Base-by-base conservation (phyloP, 2,113 vertebrate genomes). In the Thomomys bottae region DNA sequence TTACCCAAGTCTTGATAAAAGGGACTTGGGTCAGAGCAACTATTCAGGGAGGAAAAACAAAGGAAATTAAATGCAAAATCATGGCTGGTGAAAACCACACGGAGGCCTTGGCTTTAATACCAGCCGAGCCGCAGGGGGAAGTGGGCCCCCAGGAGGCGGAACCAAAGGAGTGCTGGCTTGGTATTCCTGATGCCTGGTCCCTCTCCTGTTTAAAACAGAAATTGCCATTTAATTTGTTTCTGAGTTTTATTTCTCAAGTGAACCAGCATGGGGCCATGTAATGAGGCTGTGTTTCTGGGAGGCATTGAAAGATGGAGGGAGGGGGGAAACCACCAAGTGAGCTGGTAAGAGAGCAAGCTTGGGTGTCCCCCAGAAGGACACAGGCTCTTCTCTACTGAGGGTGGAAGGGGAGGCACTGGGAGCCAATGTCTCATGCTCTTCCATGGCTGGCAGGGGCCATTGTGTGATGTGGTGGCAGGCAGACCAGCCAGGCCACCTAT, bases 191-290 rank as follows among this genome's bases (percentile, higher is more conserved):
- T 63, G 90, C 72, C 86, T 72, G 93, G 94, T 67, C 79, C 89
- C 94, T 91, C 94, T 89, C 54, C 88, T 90, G 67, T 90, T 94
- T 86, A 92, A 94, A 94, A 94, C 14, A 92, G 83, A 80, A 95
- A 96, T 95, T 94, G 94, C 92, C 26, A 1, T 96, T 96, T 97
- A 94, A 96, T 96, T 96, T 97, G 96, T 96, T 95, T 96, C 89
- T 95, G 93, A 77, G 95, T 97, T 96, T 97, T 97, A 96, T 96
- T 96, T 96, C 94, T 96, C 87, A 70, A 89, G 94, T 92, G 94
- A 95, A 84, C 71, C 94, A 96, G 95, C 84, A 91, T 93, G 95
- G 92, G 96, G 92, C 88, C 92, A 6, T 40, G 92, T 95, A 96
- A 96, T 95, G 94, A 96, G 93, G 92, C 7, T 88, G 90, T 83